phyloP scores from a whole-genome alignment of 2,888 invertebrate species.

The Cataglyphis rosenhaueri region DNA sequence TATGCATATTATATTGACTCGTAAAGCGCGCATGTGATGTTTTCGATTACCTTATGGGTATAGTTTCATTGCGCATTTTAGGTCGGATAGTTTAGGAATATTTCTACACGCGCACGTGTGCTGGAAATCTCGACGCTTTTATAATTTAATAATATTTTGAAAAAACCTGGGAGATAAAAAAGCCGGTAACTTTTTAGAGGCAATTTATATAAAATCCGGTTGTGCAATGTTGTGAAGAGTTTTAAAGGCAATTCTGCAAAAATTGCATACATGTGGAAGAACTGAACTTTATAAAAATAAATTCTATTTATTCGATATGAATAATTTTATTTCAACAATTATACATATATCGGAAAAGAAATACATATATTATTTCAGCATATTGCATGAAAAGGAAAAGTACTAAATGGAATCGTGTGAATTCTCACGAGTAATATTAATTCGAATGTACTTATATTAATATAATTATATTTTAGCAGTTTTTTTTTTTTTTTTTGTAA shows the following conservation, averaged over 20 bases:
- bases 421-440: background rate
- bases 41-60: background rate
- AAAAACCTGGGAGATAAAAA: background rate
- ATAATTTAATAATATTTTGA: background rate
- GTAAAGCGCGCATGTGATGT: background rate
- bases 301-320: background rate
- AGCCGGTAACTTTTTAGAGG: background rate
- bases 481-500: background rate
- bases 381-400: background rate
- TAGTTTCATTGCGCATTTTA: background rate
- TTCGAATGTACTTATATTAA: background rate
- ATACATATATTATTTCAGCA: background rate
- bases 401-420: background rate
- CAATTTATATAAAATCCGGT: background rate
- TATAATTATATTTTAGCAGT: background rate
- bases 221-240: background rate
- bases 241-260: background rate
- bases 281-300: background rate
- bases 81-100: background rate
- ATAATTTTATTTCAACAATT: background rate
- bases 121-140: background rate
- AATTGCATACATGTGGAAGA: background rate
- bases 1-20: slow-evolving; percentile 25
- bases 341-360: background rate
- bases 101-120: background rate